Conservation (phyloP, 2,797 vertebrate genomes). For the Lagodon rhomboides region DNA sequence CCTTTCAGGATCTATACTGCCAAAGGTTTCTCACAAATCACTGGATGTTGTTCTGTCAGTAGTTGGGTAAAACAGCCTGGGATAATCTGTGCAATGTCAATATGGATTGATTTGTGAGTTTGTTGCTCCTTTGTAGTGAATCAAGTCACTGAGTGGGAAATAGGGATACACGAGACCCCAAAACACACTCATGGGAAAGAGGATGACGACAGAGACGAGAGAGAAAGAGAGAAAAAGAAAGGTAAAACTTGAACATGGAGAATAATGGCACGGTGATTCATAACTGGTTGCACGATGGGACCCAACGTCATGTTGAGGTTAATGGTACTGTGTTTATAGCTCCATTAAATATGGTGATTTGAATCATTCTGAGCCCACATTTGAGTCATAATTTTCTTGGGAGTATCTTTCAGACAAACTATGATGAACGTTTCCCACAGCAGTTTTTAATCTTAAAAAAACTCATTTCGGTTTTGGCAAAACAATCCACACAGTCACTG, state of each 20-base stretch:
- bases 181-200: constrained; percentile 33
- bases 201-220: constrained; percentile 60
- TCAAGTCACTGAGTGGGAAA: constrained; percentile 39
- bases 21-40: constrained; percentile 32
- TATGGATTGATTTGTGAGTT: constrained; percentile 56
- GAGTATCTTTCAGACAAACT: neutral
- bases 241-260: constrained; percentile 60
- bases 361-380: constrained; percentile 12
- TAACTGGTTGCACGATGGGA: constrained; percentile 49
- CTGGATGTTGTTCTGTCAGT: constrained; percentile 24
- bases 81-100: constrained; percentile 31
- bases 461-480: neutral
- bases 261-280: constrained; percentile 35
- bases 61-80: constrained; percentile 35
- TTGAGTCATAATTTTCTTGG: neutral
- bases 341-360: constrained; percentile 23
- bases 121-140: constrained; percentile 68
- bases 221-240: constrained; percentile 66
- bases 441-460: neutral
- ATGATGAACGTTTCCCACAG: neutral
- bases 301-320: constrained; percentile 27
- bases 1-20: constrained; percentile 1
- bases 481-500: neutral
- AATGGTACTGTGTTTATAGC: constrained; percentile 22
- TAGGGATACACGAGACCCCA: constrained; percentile 36